A percentile compares a stretch with the other conserved stretches of the same genome.
Evolutionary conservation across 2,113 vertebrate species (phyloP).

Genomic region (Corythaeola cristata): DNA sequence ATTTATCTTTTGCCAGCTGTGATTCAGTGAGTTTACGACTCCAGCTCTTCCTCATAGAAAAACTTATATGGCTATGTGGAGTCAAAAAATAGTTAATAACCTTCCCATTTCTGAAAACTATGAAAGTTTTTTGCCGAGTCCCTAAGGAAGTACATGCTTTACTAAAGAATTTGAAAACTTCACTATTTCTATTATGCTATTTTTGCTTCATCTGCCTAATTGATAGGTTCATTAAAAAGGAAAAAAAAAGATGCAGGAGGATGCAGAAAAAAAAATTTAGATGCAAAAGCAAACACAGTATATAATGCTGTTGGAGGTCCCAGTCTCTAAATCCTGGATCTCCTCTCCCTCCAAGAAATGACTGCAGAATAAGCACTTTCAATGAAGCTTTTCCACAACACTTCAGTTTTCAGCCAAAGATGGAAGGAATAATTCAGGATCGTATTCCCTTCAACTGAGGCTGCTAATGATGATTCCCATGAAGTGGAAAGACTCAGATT

Average conservation of each 20-base stretch:
- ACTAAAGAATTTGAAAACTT: constrained; percentile 4
- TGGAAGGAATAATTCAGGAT: not conserved
- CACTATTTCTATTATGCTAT: not conserved
- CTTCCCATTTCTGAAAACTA: not conserved
- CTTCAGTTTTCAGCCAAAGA: not conserved
- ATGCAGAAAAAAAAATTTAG: not conserved
- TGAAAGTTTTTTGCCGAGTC: not conserved
- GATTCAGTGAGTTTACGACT: not conserved
- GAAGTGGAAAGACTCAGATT: not conserved
- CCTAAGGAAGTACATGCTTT: not conserved
- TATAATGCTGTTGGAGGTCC: not conserved
- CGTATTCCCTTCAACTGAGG: not conserved
- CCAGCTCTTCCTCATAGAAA: not conserved
- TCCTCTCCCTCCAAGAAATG: not conserved
- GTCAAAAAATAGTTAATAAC: constrained; percentile 25
- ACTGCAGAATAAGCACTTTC: not conserved
- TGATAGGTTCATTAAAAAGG: constrained; percentile 24
- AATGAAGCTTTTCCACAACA: not conserved
- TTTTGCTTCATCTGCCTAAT: constrained; percentile 47
- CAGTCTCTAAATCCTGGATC: not conserved
- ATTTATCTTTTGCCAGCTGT: not conserved
- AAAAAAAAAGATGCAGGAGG: not conserved
- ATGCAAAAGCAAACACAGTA: constrained; percentile 1
- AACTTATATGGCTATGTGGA: not conserved
- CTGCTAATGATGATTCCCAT: not conserved